Percentiles rank a stretch among this genome's conserved stretches.
Evolutionary conservation across 2,113 vertebrate genomes (phyloP).

Genomic region (Neofelis nebulosa): DNA sequence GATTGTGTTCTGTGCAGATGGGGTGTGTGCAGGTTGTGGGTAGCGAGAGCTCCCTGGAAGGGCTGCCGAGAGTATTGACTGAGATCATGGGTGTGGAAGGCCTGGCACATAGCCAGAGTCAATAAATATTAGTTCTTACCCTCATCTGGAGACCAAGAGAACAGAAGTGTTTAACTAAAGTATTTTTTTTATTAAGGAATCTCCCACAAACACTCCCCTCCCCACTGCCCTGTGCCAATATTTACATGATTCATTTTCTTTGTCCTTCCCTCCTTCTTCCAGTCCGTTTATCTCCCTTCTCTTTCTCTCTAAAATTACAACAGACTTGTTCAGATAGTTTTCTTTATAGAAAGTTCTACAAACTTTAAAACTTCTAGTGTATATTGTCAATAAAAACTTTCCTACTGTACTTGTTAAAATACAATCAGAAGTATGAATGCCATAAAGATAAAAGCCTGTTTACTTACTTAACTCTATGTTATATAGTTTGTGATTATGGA

Average conservation of each 20-base stretch:
- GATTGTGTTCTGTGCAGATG: not conserved
- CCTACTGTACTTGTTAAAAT: not conserved
- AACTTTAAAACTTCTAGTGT: not conserved
- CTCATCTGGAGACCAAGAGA: not conserved
- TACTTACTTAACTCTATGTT: not conserved
- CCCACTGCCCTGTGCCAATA: not conserved
- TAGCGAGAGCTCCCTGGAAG: not conserved
- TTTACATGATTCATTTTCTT: not conserved
- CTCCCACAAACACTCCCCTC: not conserved
- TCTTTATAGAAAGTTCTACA: not conserved
- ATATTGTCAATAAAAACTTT: not conserved
- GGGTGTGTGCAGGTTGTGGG: not conserved
- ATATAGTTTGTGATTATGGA: not conserved
- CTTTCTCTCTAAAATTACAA: not conserved
- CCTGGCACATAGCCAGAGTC: not conserved
- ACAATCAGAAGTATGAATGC: not conserved
- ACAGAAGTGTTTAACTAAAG: not conserved
- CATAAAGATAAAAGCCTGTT: not conserved
- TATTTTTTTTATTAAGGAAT: not conserved
- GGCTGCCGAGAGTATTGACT: not conserved
- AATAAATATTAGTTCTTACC: not conserved
- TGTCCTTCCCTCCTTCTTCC: not conserved
- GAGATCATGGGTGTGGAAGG: not conserved
- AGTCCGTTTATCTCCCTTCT: not conserved
- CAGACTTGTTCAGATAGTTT: not conserved